Base-by-base conservation (phyloP, 2,888 invertebrate genomes). In the Euplexia lucipara region DNA sequence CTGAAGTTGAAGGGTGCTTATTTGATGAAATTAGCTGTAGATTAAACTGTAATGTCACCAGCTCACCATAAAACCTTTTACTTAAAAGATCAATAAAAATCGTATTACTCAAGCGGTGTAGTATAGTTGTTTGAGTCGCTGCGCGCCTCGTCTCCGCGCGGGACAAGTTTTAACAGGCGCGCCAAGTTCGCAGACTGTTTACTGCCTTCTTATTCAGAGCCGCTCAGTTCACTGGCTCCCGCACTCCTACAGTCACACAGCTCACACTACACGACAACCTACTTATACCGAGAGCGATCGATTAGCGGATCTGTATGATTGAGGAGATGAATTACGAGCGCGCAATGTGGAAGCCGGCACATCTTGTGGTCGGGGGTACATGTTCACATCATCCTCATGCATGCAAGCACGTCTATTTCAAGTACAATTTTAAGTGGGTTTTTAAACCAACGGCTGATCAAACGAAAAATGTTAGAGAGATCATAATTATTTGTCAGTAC, bases 161-260 rank as follows among this genome's bases (percentile, higher is more conserved):
- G 80, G 12, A 45, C 47, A 81, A 81, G 76, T 81, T 81, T 81
- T 78, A 81, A 81, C 80, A 65, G 73, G 70, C 78, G 58, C 65
- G 66, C 67, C 41, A 69, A 80, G 65, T 80, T 78, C 65, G 41
- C 63, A 77, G 78, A 75, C 79, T 72, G 72, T 75, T 65, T 75
- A 70, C 75, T 59, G 70, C 34, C 70, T 76, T 71, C 71, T 79
- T 71, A 67, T 73, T 71, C 73, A 44, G 42, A 53, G 3, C 32
- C 18, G 58, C 44, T 62, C 30, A 47, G 49, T 32, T 53, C 52
- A 30, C 52, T 39, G 18, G 53, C 30, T 71, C 71, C 30, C 8
- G 1, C 30, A 42, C n/a, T 10, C 14, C 26, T 26, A 26, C 26
- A 26, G 26, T 26, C 26, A 44, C 39, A 47, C 65, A 47, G 41